Evolutionary conservation across 2,797 vertebrate genomes (phyloP).

Genomic region (Syngnathus rostellatus): DNA sequence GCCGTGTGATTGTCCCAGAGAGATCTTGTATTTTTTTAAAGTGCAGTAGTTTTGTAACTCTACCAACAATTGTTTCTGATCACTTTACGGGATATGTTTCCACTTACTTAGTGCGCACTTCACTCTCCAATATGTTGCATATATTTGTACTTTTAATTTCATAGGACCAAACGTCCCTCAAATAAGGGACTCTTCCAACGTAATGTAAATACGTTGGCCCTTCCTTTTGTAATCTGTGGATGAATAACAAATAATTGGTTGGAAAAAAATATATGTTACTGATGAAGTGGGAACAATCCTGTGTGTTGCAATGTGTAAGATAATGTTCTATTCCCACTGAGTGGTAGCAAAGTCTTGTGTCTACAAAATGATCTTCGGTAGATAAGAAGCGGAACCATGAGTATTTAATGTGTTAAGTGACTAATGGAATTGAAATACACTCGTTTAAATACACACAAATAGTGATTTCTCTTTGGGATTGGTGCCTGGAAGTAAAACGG

Average conservation of each 20-base stretch:
- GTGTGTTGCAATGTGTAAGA: slow-evolving; percentile 14
- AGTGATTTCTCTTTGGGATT: slow-evolving; percentile 18
- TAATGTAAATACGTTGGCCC: slow-evolving; percentile 14
- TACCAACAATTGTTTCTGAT: slow-evolving; percentile 44
- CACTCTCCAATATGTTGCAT: neutral
- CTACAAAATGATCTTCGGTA: slow-evolving; percentile 24
- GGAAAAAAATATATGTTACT: slow-evolving; percentile 19
- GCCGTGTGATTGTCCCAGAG: slow-evolving; percentile 48
- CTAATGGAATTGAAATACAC: slow-evolving; percentile 38
- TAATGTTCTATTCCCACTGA: slow-evolving; percentile 36
- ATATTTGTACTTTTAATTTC: slow-evolving; percentile 15
- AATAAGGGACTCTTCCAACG: slow-evolving; percentile 13
- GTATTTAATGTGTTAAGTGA: slow-evolving; percentile 30
- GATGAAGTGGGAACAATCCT: slow-evolving; percentile 43
- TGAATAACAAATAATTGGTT: slow-evolving; percentile 11
- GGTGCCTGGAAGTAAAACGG: slow-evolving; percentile 24
- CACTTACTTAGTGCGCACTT: slow-evolving; percentile 28
- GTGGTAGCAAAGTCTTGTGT: slow-evolving; percentile 27
- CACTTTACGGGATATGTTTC: slow-evolving; percentile 38
- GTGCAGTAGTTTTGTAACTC: slow-evolving; percentile 66
- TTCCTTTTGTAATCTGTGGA: slow-evolving; percentile 9
- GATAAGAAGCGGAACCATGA: slow-evolving; percentile 16
- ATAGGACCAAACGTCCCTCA: slow-evolving; percentile 24
- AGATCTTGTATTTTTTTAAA: slow-evolving; percentile 59
- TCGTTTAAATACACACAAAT: slow-evolving; percentile 12